Percentiles rank a stretch among this genome's conserved stretches.
These are phyloP conservation scores for Eurytoma californica DNA, from an alignment of 2,888 invertebrate species.

Conservation along the genomic window DNA sequence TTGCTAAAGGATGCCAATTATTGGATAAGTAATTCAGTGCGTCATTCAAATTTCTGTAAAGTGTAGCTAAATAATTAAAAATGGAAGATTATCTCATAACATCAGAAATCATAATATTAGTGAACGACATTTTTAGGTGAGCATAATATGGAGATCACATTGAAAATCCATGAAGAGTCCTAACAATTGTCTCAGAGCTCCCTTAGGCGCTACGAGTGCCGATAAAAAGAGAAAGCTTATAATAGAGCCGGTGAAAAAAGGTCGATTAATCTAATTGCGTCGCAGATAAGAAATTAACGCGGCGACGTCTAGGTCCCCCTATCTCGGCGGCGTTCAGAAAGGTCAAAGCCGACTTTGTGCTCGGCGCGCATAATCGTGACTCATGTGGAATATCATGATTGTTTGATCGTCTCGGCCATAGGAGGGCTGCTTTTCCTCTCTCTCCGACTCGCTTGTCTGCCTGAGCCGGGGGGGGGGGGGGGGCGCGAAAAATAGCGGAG, in stretches of 20 bases:
- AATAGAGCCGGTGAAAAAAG: too few relatives aligned
- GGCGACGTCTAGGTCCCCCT: neutral
- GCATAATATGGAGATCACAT: too few relatives aligned
- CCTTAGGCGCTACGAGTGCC: neutral
- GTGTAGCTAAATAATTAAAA: too few relatives aligned
- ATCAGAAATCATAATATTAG: too few relatives aligned
- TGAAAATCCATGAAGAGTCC: too few relatives aligned
- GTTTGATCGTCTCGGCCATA: constrained; percentile 58
- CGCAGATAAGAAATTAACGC: constrained; percentile 31
- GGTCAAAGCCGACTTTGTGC: constrained; percentile 44
- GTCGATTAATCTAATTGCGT: constrained; percentile 36
- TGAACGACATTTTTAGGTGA: too few relatives aligned
- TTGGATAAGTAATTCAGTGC: too few relatives aligned
- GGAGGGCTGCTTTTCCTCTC: constrained; percentile 56
- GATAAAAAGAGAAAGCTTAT: constrained; percentile 1
- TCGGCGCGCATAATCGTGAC: constrained; percentile 27
- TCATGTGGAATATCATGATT: constrained; percentile 49
- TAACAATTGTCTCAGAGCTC: too few relatives aligned
- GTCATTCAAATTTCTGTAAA: too few relatives aligned
- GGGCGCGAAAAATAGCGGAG: constrained; percentile 52
- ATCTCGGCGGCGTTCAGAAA: constrained; percentile 10
- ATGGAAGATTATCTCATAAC: too few relatives aligned
- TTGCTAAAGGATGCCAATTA: too few relatives aligned
- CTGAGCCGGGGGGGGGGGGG: constrained; percentile 41
- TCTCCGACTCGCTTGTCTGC: neutral